Conservation (phyloP, 2,797 vertebrate genomes). For the Lepidocolaptes lacrymiger region DNA sequence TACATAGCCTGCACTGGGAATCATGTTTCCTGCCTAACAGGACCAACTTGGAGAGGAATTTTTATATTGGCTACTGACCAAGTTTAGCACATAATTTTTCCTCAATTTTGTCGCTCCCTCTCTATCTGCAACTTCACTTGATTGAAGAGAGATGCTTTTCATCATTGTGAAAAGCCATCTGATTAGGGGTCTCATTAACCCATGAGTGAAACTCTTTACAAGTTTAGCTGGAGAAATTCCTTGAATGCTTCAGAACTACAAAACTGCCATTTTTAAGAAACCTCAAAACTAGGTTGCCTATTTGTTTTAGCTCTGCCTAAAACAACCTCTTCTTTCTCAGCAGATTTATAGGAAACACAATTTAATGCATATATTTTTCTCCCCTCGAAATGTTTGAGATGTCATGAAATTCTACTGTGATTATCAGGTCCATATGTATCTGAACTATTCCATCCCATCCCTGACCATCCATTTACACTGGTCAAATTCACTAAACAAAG, state of each 20-base stretch:
- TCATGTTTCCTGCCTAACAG: background rate
- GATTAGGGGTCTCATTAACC: conserved; percentile 69
- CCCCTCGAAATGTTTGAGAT: background rate
- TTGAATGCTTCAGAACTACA: conserved; percentile 59
- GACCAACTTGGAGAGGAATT: background rate
- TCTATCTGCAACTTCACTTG: conserved; percentile 50
- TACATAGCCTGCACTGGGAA: background rate
- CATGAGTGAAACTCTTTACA: conserved; percentile 28
- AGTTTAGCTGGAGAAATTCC: conserved; percentile 54
- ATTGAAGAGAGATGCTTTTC: conserved; percentile 63
- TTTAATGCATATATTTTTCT: background rate
- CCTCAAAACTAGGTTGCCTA: background rate
- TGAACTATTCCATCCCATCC: background rate
- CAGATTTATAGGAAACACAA: background rate
- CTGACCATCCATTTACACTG: background rate
- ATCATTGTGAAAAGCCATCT: conserved; percentile 67
- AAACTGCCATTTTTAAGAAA: conserved; percentile 42
- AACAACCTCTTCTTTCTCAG: conserved; percentile 14
- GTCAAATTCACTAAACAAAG: background rate
- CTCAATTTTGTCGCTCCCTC: background rate
- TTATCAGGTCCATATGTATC: background rate
- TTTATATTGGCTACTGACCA: conserved; percentile 46
- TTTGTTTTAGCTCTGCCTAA: conserved; percentile 40
- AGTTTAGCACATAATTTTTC: background rate
- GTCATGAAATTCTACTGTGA: background rate